phyloP scores from a whole-genome alignment of 1,140 invertebrate species.

The Tribolium castaneum region DNA sequence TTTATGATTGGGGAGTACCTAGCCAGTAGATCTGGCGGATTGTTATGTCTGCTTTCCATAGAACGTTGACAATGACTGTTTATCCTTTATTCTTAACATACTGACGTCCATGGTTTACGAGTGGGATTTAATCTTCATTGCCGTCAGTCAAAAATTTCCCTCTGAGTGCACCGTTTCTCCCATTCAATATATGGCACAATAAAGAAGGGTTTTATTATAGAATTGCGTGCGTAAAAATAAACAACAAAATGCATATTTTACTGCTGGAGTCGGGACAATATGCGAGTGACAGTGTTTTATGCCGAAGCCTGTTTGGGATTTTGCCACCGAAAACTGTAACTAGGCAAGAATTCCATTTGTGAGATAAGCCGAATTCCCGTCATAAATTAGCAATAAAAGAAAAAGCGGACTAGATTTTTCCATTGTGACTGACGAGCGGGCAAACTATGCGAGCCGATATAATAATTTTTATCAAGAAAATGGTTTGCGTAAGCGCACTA shows the following conservation, averaged over 20 bases:
- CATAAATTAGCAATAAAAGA: constrained; percentile 25
- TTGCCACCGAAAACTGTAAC: constrained; percentile 6
- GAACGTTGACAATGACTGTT: background rate
- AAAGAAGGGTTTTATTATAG: constrained; percentile 3
- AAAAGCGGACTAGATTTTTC: background rate
- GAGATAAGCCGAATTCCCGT: constrained; percentile 6
- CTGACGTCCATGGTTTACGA: constrained; percentile 9
- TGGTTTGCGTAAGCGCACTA: constrained; percentile 26
- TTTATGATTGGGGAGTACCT: background rate
- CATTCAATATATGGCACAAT: background rate
- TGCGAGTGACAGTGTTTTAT: background rate
- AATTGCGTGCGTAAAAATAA: constrained; percentile 21
- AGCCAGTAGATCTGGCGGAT: background rate
- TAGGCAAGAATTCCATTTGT: background rate
- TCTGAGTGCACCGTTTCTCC: background rate
- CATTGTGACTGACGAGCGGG: constrained; percentile 2
- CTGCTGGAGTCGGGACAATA: background rate
- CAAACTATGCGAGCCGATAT: constrained; percentile 15
- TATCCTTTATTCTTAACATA: constrained; percentile 19
- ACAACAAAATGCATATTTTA: constrained; percentile 17
- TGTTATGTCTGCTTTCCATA: background rate
- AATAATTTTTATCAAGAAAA: constrained; percentile 30
- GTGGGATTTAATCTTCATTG: constrained; percentile 26
- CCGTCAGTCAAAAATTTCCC: constrained; percentile 11
- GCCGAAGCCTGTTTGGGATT: background rate